Conservation (phyloP, 2,113 vertebrate species). For the Delphinus delphis region DNA sequence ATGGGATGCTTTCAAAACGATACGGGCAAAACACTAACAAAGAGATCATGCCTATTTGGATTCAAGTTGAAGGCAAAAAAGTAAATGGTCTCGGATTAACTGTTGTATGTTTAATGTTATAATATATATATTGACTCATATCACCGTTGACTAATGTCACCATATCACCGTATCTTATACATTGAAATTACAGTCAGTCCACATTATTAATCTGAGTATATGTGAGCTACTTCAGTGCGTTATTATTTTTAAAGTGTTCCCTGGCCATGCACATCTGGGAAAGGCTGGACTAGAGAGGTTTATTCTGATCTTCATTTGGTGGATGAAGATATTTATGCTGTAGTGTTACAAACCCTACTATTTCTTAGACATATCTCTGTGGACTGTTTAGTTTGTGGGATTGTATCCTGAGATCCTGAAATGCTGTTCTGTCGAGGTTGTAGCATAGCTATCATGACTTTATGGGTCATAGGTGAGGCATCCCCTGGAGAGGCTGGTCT, state of each 20-base stretch:
- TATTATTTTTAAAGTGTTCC: background rate
- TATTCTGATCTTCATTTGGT: background rate
- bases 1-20: background rate
- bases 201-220: background rate
- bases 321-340: background rate
- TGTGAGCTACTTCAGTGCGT: background rate
- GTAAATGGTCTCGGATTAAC: background rate
- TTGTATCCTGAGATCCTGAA: background rate
- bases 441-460: background rate
- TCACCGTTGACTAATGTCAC: background rate
- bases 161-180: background rate
- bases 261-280: background rate
- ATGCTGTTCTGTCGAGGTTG: background rate
- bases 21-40: background rate
- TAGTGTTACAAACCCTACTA: background rate
- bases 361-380: background rate
- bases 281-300: background rate
- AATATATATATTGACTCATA: background rate
- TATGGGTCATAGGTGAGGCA: background rate
- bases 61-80: conserved; percentile 24
- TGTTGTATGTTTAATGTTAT: background rate
- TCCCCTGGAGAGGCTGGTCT: background rate
- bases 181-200: background rate
- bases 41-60: background rate
- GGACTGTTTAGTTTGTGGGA: background rate